phyloP scores from a whole-genome alignment of 2,113 vertebrate species.

The Eurypyga helias region DNA sequence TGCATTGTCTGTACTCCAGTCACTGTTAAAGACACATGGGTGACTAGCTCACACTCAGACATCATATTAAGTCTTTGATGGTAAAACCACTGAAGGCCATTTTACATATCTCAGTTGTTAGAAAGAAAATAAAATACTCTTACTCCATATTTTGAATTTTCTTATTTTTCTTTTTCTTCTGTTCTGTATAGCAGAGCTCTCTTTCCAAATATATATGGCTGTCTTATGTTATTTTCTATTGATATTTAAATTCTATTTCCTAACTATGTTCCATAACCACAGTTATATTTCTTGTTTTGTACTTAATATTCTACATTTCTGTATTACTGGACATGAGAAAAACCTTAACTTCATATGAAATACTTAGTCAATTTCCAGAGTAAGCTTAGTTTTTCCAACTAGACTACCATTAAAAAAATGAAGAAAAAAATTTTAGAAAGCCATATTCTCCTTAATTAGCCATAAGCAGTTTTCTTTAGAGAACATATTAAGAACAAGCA shows the following conservation, averaged over 20 bases:
- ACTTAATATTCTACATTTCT: not conserved
- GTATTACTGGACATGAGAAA: not conserved
- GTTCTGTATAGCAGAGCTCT: not conserved
- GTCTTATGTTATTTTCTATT: not conserved
- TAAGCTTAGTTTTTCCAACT: not conserved
- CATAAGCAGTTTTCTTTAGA: not conserved
- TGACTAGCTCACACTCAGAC: not conserved
- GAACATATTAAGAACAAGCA: not conserved
- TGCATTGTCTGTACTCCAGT: not conserved
- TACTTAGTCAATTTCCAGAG: not conserved
- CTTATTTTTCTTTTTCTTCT: not conserved
- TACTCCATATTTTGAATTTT: not conserved
- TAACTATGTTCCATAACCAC: not conserved
- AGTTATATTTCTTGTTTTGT: not conserved
- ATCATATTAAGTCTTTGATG: not conserved
- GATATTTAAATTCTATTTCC: not conserved
- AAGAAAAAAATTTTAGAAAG: accelerated
- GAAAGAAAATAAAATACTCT: not conserved
- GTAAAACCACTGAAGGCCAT: not conserved
- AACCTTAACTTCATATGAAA: not conserved
- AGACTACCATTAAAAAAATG: accelerated
- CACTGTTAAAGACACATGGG: not conserved
- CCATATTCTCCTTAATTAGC: accelerated
- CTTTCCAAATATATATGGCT: not conserved
- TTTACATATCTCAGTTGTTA: not conserved